Percentiles rank a stretch among this genome's conserved stretches.
These are phyloP conservation scores for Melanaphis sacchari DNA, from an alignment of 1,140 invertebrate species.

Conservation along the genomic window DNA sequence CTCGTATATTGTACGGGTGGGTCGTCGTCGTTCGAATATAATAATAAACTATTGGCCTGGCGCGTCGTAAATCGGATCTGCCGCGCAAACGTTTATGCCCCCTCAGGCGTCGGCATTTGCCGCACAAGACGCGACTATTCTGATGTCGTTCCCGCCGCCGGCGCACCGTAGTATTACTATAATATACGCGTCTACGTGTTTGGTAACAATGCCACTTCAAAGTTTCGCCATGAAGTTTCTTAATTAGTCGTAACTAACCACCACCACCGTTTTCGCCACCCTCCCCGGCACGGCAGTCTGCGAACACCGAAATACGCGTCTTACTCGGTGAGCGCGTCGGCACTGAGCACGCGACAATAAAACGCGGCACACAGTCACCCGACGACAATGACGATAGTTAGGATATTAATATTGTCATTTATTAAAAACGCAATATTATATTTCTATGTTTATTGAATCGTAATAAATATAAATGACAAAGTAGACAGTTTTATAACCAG, in stretches of 20 bases:
- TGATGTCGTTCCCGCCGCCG: not conserved
- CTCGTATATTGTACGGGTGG: not conserved
- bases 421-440: not conserved
- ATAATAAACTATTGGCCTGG: not conserved
- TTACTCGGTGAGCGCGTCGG: not conserved
- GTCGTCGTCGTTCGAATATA: not conserved
- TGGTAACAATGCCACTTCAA: slow-evolving; percentile 30
- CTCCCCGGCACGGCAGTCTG: not conserved
- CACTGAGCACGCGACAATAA: not conserved
- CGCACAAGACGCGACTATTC: not conserved
- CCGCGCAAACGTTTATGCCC: not conserved
- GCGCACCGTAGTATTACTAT: not conserved
- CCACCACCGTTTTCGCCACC: too few species aligned
- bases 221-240: slow-evolving; percentile 29
- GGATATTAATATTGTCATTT: not conserved
- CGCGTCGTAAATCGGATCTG: slow-evolving; percentile 12
- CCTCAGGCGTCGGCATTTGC: not conserved
- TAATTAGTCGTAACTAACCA: slow-evolving; percentile 43
- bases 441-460: too few species aligned
- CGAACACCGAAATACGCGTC: not conserved
- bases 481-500: too few species aligned
- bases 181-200: not conserved
- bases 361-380: not conserved
- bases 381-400: not conserved
- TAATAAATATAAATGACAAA: too few species aligned